Base-by-base conservation (phyloP, 1,140 invertebrate genomes). In the Eurosta solidaginis region DNA sequence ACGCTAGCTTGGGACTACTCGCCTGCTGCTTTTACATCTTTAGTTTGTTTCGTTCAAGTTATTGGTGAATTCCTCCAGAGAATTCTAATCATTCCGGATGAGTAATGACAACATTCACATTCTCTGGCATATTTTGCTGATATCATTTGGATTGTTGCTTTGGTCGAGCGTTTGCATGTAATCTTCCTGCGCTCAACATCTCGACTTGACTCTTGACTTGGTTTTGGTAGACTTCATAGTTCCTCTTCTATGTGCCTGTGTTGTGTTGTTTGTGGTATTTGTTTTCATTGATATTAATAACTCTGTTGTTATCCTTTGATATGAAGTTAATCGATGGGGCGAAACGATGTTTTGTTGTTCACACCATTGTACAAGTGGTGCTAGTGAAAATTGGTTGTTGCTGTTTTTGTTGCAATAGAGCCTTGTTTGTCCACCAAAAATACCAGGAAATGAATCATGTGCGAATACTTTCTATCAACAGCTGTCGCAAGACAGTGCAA, bases 61-160 rank as follows among this genome's bases (percentile, higher is more conserved):
- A 68, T 68, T 47, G 40, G 59, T 33, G 50, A 74, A 75, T 78
- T 76, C 74, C 78, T 74, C 78, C 49, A 17, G 78, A 74, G 78
- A 63, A 78, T 78, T 78, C 78, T 45, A 74, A 78, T 78, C 78
- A 78, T 78, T 78, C 78, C 78, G 33, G n/a, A 76, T 78, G 78
- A 78, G 73, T 78, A 78, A 78, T 78, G 78, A 78, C 78, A 45
- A 49, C 27, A 74, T 59, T 74, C 78, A 49, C 36, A 74, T 78
- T 68, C 59, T 49, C 40, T 63, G 44, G 27, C 63, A 68, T 25
- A 45, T 49, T 44, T 73, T n/a, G 44, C 33, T 50, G 54, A 45
- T 74, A 45, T 78, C 25, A 73, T 73, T 68, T 25, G 22, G 59
- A 36, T 68, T 78, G 45, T 29, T 52, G 75, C 75, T 68, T 68